phyloP scores from a whole-genome alignment of 1,140 invertebrate genomes.

The Leptinotarsa defecta region DNA sequence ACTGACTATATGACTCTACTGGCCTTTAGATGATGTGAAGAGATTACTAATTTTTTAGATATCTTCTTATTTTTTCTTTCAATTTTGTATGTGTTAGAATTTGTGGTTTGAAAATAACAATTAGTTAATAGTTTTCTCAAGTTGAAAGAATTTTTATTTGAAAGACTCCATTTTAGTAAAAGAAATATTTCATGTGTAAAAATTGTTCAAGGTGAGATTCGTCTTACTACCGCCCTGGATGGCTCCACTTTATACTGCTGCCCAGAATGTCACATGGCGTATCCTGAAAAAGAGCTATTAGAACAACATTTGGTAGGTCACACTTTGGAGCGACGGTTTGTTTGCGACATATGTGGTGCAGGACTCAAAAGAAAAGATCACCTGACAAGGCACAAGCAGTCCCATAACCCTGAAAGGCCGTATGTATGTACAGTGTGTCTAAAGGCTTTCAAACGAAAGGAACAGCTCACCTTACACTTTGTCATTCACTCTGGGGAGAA shows the following conservation, averaged over 20 bases:
- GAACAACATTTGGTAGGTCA: slow-evolving; percentile 83
- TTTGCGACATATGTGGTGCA: slow-evolving; percentile 85
- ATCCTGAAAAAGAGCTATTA: slow-evolving; percentile 77
- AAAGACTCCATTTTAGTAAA: too few species aligned
- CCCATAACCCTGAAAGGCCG: slow-evolving; percentile 78
- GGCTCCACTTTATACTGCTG: slow-evolving; percentile 83
- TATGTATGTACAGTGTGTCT: slow-evolving; percentile 83
- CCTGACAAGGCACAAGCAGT: slow-evolving; percentile 78
- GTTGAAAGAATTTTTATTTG: too few species aligned
- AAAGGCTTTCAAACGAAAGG: slow-evolving; percentile 82
- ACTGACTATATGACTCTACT: too few species aligned
- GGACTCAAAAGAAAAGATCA: slow-evolving; percentile 83
- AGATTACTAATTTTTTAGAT: too few species aligned
- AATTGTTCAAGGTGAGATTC: slow-evolving; percentile 65
- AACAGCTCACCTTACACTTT: slow-evolving; percentile 81
- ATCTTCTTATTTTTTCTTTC: too few species aligned
- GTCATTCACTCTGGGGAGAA: slow-evolving; percentile 87
- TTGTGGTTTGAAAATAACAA: too few species aligned
- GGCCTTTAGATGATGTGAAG: too few species aligned
- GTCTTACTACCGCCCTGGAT: slow-evolving; percentile 78
- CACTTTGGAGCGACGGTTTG: slow-evolving; percentile 77
- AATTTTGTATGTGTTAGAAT: too few species aligned
- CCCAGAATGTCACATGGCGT: slow-evolving; percentile 85
- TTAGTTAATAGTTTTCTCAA: too few species aligned
- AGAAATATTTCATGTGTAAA: too few species aligned